Evolutionary conservation across 2,888 invertebrate genomes (phyloP), one percentile per base, ranked within the genome.

Genomic region (Linyphia triangularis): DNA sequence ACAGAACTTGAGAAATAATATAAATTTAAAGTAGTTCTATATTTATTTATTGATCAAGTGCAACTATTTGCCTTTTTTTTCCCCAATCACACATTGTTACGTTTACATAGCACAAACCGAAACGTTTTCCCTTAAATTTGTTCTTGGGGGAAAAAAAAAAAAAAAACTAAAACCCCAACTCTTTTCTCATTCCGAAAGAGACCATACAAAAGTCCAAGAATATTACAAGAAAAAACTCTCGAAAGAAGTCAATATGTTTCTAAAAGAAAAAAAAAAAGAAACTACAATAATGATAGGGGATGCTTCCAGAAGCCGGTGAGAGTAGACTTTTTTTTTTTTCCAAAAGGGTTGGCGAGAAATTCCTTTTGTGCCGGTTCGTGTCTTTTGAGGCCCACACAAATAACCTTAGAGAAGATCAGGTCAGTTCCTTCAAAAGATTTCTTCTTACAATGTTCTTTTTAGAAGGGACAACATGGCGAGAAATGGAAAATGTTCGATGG

Each of bases 401-500:
- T 16, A 26, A 63, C n/a, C 19, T 33, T 40, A 63, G 40, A 63
- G 28, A 63, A 77, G 40, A 77, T 77, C 63, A 24, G 79, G 67
- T 51, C 79, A 79, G 51, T 28, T 51, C 24, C 51, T 77, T 67
- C 67, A 79, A 67, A 43, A 67, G 67, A 77, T 63, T 77, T n/a
- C 40, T 77, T 37, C 63, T 30, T 51, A 16, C 51, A 67, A 51
- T 67, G 79, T 79, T 67, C 67, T 79, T 79, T 51, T 67, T 67
- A 28, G 30, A 65, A 30, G 63, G 22, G 26, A 65, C 51, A 79
- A 30, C 65, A 57, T 19, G 67, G 51, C 13, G 43, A 43, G 43
- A 51, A 78, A 79, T 79, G 57, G 79, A 67, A 79, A 67, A 67
- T 79, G 79, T 79, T 79, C 67, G 61, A 67, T 67, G 30, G 67